These are phyloP conservation scores for Ctenomys sociabilis DNA, from an alignment of 2,113 vertebrate genomes.

Conservation along the genomic window DNA sequence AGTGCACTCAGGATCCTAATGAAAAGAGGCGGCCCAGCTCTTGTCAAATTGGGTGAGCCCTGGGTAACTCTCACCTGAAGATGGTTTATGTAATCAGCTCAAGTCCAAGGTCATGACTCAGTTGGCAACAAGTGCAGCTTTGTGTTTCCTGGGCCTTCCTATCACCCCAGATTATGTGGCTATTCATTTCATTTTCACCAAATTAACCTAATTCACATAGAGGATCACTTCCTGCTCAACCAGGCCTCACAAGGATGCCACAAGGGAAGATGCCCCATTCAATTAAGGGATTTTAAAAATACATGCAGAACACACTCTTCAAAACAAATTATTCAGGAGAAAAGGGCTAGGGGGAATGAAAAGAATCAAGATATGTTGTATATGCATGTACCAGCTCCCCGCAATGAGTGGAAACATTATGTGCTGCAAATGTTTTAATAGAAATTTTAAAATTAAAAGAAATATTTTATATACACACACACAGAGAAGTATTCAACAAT, in stretches of 20 bases:
- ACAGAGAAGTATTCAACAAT: background rate
- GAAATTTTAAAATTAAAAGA: background rate
- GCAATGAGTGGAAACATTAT: background rate
- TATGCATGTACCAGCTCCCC: background rate
- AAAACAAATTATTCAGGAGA: constrained; percentile 36
- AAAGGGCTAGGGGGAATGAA: background rate
- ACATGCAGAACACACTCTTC: constrained; percentile 64
- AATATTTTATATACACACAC: background rate
- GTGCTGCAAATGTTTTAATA: background rate
- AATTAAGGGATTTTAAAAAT: constrained; percentile 81
- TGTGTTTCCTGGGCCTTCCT: background rate
- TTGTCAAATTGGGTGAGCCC: background rate
- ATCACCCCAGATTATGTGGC: constrained; percentile 74
- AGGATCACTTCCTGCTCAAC: constrained; percentile 86
- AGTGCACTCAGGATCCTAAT: constrained; percentile 46
- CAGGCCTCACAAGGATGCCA: constrained; percentile 83
- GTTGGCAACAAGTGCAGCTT: constrained; percentile 40
- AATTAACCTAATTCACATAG: constrained; percentile 81
- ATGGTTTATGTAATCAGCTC: constrained; percentile 65
- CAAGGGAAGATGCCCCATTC: constrained; percentile 85
- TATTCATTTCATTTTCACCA: constrained; percentile 81
- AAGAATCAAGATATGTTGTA: background rate
- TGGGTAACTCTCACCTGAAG: constrained; percentile 60
- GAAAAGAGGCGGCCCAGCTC: constrained; percentile 7
- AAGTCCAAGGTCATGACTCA: constrained; percentile 50